These are phyloP conservation scores for Strix occidentalis DNA, from an alignment of 2,797 vertebrate species.

Conservation along the genomic window DNA sequence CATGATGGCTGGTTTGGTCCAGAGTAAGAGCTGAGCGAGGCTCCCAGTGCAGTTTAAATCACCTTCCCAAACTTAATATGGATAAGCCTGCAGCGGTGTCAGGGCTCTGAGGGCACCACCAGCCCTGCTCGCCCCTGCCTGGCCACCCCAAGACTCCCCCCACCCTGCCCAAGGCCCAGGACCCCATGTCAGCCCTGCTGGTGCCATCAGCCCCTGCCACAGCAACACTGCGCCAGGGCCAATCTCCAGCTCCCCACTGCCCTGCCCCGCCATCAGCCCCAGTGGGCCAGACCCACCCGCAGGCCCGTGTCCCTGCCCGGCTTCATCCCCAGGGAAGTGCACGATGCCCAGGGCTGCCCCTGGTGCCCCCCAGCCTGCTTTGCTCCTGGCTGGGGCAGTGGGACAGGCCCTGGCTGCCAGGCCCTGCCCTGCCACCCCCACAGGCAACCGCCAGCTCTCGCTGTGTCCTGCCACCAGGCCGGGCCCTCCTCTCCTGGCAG, in stretches of 20 bases:
- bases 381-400: neutral
- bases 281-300: too few relatives aligned
- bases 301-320: too few relatives aligned
- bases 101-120: neutral
- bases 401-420: neutral
- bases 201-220: neutral
- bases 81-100: neutral
- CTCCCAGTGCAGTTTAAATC: neutral
- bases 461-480: too few relatives aligned
- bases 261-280: too few relatives aligned
- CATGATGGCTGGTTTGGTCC: rapidly evolving
- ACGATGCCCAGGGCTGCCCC: neutral
- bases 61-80: neutral
- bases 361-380: rapidly evolving
- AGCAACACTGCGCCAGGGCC: rapidly evolving
- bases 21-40: rapidly evolving
- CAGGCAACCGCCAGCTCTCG: rapidly evolving
- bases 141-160: neutral
- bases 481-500: neutral
- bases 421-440: neutral
- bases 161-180: too few relatives aligned
- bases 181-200: rapidly evolving
- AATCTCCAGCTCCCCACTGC: neutral
- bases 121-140: neutral
- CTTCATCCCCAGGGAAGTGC: too few relatives aligned